Evolutionary conservation across 2,113 vertebrate genomes (phyloP), one percentile per base, ranked within the genome.

Genomic region (Microtus ochrogaster): DNA sequence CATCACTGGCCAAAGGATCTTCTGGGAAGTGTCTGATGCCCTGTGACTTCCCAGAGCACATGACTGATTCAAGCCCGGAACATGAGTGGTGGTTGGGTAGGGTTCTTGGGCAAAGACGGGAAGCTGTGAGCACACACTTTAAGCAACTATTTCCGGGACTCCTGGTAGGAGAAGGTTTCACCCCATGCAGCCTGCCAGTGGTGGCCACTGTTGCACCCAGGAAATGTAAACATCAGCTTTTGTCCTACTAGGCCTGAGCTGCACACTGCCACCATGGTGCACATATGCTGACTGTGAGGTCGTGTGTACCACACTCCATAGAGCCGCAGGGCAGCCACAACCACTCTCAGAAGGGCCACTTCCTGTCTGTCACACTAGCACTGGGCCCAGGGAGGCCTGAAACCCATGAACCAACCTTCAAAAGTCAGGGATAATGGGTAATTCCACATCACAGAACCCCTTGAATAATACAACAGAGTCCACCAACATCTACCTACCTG

Each of bases 311-410:
- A n/a, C 7, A 47, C 66, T 88, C 85, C 12, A 26, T 10, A 77
- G 72, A 36, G 30, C 26, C 7, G 17, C 52, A 44, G 19, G 12
- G 63, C 1, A 41, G 77, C n/a, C 77, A 55, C 12, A 72, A 91
- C 0, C 26, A 33, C 30, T 30, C 26, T 1, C 26, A 24, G 22
- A 8, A 41, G 28, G n/a, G 19, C 26, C 1, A 17, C 28, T 3
- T 36, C 19, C 78, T 58, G 7, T 41, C 49, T 55, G 14, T 36
- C 17, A 33, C 49, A n/a, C 22, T n/a, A 58, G 26, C 2, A 3
- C n/a, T 8, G 73, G 26, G 2, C 12, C 58, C 19, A 12, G 58
- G 63, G 41, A 47, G 52, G 3, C 26, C 47, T 24, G 26, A 72
- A 47, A 68, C 14, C 24, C n/a, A 83, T 41, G 24, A 5, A 16